Evolutionary conservation across 2,113 vertebrate genomes (phyloP), one percentile per base, ranked within the genome.

Genomic region (Ancistrus triradiatus): DNA sequence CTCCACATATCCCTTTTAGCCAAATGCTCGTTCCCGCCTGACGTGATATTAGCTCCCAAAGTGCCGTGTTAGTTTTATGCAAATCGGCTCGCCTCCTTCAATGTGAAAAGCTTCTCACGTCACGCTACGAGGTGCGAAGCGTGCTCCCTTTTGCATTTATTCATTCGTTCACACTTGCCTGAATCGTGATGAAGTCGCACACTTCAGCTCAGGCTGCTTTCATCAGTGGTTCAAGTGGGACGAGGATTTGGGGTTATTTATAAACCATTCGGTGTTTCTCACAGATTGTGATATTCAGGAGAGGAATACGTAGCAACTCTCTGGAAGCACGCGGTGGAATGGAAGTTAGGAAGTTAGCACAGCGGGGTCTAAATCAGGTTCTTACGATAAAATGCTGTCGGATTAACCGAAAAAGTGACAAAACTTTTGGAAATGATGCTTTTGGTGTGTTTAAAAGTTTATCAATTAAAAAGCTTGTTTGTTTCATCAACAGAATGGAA

Each of bases 11-110:
- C n/a, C n/a, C n/a, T n/a, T 42, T 14, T n/a, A 42, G 38, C 13
- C 13, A 42, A 42, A 42, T n/a, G 14, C 14, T 42, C n/a, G 7
- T 14, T 5, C 38, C 11, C 13, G 38, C 13, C 6, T 27, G 55
- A 58, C 10, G 42, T 18, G 42, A 33, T 59, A 19, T 59, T 46
- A 47, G 14, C 42, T 35, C 13, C 27, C 3, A 28, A n/a, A 15
- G 42, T 47, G 42, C 1, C 2, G 9, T 47, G 66, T 70, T 70
- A 64, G 53, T 64, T 59, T 53, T 59, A 53, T 43, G 63, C 42
- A n/a, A 56, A 67, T 49, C 14, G 7, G 0, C 43, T 19, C 5
- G 10, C 17, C 1, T 9, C 3, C 7, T 42, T 22, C 2, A 53
- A 61, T 62, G 69, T 37, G 69, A 44, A 15, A 40, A 43, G 33